Conservation (phyloP, 2,888 invertebrate genomes). For the Pristionchus exspectatus region DNA sequence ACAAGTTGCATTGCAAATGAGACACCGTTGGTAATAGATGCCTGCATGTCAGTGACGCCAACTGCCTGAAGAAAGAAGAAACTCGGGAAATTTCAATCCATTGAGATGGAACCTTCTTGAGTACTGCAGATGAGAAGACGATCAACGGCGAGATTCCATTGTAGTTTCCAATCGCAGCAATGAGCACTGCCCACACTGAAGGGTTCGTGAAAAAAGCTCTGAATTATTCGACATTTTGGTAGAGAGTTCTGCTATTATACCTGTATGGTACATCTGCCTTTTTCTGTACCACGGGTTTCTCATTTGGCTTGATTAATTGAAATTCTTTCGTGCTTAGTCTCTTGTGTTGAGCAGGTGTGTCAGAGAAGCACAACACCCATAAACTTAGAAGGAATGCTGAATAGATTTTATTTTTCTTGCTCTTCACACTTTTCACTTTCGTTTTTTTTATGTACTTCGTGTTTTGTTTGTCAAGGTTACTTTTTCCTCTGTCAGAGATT, state of each 20-base stretch:
- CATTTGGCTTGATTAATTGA: slow-evolving; percentile 44
- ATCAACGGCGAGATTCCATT: slow-evolving; percentile 61
- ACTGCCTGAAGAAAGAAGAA: slow-evolving; percentile 50
- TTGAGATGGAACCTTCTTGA: slow-evolving; percentile 49
- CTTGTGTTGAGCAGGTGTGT: slow-evolving; percentile 58
- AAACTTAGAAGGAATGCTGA: slow-evolving; percentile 48
- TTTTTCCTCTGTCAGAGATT: neutral
- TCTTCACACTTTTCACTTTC: no score
- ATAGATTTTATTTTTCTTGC: neutral
- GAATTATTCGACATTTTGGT: neutral
- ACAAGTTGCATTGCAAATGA: slow-evolving; percentile 59
- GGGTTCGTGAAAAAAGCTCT: slow-evolving; percentile 58
- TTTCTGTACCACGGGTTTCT: neutral
- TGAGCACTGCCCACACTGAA: slow-evolving; percentile 57
- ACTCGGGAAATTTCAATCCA: no score
- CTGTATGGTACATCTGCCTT: slow-evolving; percentile 25
- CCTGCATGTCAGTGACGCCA: slow-evolving; percentile 56
- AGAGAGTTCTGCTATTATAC: no score
- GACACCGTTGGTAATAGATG: slow-evolving; percentile 56
- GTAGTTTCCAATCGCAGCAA: slow-evolving; percentile 61
- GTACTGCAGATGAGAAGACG: slow-evolving; percentile 57
- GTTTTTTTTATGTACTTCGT: no score
- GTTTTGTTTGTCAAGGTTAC: neutral
- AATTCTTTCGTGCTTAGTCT: slow-evolving; percentile 58
- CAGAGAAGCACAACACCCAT: slow-evolving; percentile 58